These are phyloP conservation scores for Petromus typicus DNA, from an alignment of 2,113 vertebrate genomes.

Conservation along the genomic window DNA sequence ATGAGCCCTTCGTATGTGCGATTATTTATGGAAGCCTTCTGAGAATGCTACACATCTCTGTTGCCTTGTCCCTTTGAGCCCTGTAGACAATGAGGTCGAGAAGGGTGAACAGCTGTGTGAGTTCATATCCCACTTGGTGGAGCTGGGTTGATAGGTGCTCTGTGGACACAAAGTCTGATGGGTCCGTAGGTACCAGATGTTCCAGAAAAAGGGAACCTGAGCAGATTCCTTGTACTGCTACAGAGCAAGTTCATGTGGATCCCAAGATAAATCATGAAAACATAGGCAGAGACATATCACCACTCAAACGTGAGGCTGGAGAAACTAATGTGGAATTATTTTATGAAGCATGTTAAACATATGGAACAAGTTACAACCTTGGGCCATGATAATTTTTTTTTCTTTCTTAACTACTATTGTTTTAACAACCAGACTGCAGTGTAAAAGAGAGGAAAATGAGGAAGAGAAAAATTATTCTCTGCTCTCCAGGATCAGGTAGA, in stretches of 20 bases:
- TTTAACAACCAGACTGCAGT: slow-evolving; percentile 7
- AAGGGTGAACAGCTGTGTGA: background rate
- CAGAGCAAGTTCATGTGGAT: slow-evolving; percentile 57
- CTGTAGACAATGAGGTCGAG: background rate
- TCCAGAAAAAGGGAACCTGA: slow-evolving; percentile 46
- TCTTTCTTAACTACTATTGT: background rate
- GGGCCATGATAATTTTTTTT: slow-evolving; percentile 12
- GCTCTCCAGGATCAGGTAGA: background rate
- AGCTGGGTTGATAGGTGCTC: background rate
- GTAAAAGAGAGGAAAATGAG: slow-evolving; percentile 38
- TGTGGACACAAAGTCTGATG: background rate
- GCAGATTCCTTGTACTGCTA: slow-evolving; percentile 38
- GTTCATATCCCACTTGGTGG: background rate
- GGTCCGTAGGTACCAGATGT: background rate
- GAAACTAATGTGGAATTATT: slow-evolving; percentile 53
- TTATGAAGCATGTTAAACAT: slow-evolving; percentile 63
- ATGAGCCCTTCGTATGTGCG: background rate
- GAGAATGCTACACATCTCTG: background rate
- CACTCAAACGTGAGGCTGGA: slow-evolving; percentile 40
- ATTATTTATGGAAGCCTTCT: background rate
- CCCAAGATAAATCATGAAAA: slow-evolving; percentile 71
- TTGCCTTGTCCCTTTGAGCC: background rate
- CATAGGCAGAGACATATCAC: slow-evolving; percentile 55
- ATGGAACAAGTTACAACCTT: slow-evolving; percentile 57
- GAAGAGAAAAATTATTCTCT: background rate